These are phyloP conservation scores for Chrosomus eos DNA, from an alignment of 2,797 vertebrate species.

Conservation along the genomic window DNA sequence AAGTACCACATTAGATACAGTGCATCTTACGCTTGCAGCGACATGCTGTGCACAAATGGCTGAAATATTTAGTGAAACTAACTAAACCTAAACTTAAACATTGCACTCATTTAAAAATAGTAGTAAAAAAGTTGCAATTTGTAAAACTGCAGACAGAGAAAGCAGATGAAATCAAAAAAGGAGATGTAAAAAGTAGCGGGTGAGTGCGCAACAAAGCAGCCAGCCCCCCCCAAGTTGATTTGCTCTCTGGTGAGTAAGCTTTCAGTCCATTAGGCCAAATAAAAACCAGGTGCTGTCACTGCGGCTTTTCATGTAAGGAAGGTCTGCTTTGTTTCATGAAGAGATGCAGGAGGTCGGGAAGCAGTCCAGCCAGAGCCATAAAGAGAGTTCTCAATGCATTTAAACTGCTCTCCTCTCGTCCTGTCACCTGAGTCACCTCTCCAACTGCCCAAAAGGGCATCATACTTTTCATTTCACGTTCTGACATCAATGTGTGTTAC, in stretches of 20 bases:
- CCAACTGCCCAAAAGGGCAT: constrained; percentile 55
- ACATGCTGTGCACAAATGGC: neutral
- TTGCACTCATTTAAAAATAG: neutral
- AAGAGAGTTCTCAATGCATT: constrained; percentile 70
- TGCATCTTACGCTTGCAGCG: neutral
- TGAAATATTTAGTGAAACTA: neutral
- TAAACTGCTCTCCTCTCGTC: constrained; percentile 55
- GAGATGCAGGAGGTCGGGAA: constrained; percentile 81
- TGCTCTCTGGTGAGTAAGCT: constrained; percentile 74
- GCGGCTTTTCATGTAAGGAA: constrained; percentile 75
- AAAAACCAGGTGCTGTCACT: constrained; percentile 81
- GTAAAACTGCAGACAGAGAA: neutral
- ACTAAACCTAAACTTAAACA: constrained; percentile 52
- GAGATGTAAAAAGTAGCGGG: constrained; percentile 15
- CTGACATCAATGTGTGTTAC: constrained; percentile 62
- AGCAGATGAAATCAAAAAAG: constrained; percentile 37
- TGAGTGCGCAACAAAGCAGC: constrained; percentile 68
- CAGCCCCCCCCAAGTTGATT: constrained; percentile 78
- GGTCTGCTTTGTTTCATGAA: constrained; percentile 79
- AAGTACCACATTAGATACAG: neutral
- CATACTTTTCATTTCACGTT: constrained; percentile 54
- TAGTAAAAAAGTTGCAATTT: neutral
- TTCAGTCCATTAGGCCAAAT: constrained; percentile 81
- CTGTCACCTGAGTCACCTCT: constrained; percentile 72
- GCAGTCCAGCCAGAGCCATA: constrained; percentile 74